Conservation (phyloP, 1,140 invertebrate species). For the Babylonia areolata region DNA sequence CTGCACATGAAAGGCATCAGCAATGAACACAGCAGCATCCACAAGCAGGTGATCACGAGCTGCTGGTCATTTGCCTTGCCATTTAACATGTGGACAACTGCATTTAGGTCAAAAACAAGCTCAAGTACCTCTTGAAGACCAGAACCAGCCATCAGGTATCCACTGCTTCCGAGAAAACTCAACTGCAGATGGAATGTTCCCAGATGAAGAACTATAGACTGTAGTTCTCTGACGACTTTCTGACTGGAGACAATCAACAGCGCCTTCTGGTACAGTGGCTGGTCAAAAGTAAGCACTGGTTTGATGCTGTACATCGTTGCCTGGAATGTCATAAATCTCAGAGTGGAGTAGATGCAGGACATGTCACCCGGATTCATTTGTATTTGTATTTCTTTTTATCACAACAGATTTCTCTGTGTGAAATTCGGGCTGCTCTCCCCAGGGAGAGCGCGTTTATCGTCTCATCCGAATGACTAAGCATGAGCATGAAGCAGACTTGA, state of each 20-base stretch:
- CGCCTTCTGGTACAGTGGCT: slow-evolving; percentile 62
- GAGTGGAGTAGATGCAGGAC: slow-evolving; percentile 62
- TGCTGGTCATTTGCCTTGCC: slow-evolving; percentile 74
- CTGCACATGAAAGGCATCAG: neutral
- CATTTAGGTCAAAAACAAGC: slow-evolving; percentile 56
- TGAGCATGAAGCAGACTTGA: slow-evolving; percentile 54
- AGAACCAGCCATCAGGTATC: slow-evolving; percentile 46
- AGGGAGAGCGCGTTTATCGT: too few relatives aligned
- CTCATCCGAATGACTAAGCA: too few relatives aligned
- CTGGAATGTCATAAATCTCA: slow-evolving; percentile 47
- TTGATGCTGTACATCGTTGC: slow-evolving; percentile 42
- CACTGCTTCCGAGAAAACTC: slow-evolving; percentile 54
- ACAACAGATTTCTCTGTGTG: too few relatives aligned
- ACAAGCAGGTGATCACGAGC: slow-evolving; percentile 71
- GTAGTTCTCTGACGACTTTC: slow-evolving; percentile 35
- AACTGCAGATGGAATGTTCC: slow-evolving; percentile 58
- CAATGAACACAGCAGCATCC: slow-evolving; percentile 31
- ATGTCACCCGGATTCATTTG: slow-evolving; percentile 58
- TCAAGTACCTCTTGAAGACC: slow-evolving; percentile 56
- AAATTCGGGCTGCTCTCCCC: too few relatives aligned
- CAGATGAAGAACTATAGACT: slow-evolving; percentile 47
- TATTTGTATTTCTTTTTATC: too few relatives aligned
- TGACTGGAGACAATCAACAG: slow-evolving; percentile 43
- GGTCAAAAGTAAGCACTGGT: slow-evolving; percentile 61
- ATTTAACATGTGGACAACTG: slow-evolving; percentile 71